phyloP scores from a whole-genome alignment of 2,113 vertebrate genomes.

The Ceyx margarethae region DNA sequence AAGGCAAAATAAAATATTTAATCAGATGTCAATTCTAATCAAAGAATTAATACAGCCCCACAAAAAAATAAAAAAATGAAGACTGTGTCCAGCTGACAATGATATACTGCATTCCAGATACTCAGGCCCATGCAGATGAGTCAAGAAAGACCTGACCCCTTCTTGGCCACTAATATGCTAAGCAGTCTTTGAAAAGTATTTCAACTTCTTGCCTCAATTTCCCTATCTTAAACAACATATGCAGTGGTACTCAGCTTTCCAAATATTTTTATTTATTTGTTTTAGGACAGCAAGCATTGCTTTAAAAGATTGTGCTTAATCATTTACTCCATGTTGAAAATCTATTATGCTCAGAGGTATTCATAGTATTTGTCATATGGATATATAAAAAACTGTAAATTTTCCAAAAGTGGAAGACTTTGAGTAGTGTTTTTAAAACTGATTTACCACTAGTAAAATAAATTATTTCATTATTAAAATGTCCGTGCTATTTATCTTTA shows the following conservation, averaged over 20 bases:
- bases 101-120: not conserved
- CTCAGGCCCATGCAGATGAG: not conserved
- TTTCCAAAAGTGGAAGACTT: not conserved
- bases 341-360: not conserved
- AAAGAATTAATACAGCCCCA: not conserved
- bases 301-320: not conserved
- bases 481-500: not conserved
- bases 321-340: not conserved
- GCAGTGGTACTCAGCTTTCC: not conserved
- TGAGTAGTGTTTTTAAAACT: not conserved
- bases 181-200: not conserved
- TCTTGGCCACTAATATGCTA: not conserved
- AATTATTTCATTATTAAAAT: not conserved
- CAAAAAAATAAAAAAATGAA: constrained; percentile 13
- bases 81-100: not conserved
- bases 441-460: not conserved
- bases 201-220: not conserved
- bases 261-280: not conserved
- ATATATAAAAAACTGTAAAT: not conserved
- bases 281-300: not conserved
- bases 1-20: constrained; percentile 39
- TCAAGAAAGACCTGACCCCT: not conserved
- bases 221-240: not conserved
- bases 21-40: constrained; percentile 20
- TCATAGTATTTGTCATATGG: not conserved